phyloP scores from a whole-genome alignment of 2,113 vertebrate species.

The Siphamia tubifer region DNA sequence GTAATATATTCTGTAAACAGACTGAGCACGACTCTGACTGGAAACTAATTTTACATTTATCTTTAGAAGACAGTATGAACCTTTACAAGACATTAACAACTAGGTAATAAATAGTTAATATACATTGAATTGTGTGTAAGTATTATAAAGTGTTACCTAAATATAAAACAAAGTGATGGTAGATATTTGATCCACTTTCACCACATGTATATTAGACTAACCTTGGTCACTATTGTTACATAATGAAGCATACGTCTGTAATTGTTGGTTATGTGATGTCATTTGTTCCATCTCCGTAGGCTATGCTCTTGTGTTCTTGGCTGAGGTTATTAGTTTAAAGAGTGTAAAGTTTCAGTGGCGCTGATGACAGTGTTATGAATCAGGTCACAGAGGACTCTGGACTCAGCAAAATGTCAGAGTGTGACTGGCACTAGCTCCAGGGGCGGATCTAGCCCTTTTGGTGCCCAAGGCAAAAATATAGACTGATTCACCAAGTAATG shows the following conservation, averaged over 20 bases:
- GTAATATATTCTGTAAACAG: too few species aligned
- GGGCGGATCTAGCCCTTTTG: too few species aligned
- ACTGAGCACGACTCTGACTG: too few species aligned
- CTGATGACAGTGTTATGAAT: constrained; percentile 29
- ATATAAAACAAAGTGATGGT: background rate
- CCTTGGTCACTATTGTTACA: constrained; percentile 9
- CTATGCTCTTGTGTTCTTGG: background rate
- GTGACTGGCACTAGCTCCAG: background rate
- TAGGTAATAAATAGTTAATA: too few species aligned
- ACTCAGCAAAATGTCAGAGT: constrained; percentile 39
- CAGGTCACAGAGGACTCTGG: constrained; percentile 22
- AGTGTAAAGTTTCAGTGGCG: constrained; percentile 17
- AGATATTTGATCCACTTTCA: background rate
- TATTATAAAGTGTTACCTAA: too few species aligned
- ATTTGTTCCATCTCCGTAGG: background rate
- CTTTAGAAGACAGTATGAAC: too few species aligned
- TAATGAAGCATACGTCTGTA: constrained; percentile 4
- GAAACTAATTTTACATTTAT: too few species aligned
- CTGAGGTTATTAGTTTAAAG: constrained; percentile 38
- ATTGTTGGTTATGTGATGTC: constrained; percentile 1
- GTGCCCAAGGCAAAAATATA: too few species aligned
- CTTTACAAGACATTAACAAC: too few species aligned
- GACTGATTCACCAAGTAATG: too few species aligned
- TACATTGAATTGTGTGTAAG: too few species aligned
- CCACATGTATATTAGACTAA: constrained; percentile 1